Percentiles rank a stretch among this genome's conserved stretches.
Conservation (phyloP, 1,140 invertebrate genomes). For the Drosophila mayri region DNA sequence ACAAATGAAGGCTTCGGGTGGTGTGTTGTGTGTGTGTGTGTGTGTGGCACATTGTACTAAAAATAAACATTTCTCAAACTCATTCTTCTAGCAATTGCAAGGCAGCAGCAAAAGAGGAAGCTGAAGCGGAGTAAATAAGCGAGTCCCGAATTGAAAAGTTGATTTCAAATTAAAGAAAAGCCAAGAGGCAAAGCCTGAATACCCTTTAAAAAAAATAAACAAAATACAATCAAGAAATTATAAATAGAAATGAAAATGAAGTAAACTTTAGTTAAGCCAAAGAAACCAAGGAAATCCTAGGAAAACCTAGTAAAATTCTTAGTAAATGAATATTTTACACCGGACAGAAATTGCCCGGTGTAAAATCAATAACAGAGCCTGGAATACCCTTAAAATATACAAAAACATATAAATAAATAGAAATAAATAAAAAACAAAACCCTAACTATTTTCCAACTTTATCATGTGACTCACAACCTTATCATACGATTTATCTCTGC, state of each 20-base stretch:
- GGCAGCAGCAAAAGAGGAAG: background rate
- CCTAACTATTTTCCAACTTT: background rate
- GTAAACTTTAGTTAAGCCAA: background rate
- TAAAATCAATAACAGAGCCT: too few relatives aligned
- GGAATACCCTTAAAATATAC: background rate
- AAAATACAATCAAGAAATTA: background rate
- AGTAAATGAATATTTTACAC: background rate
- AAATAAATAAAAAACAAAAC: background rate
- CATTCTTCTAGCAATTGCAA: slow-evolving; percentile 49
- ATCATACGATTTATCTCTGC: background rate
- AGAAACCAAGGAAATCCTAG: background rate
- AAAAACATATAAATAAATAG: background rate
- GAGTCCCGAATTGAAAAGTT: slow-evolving; percentile 43
- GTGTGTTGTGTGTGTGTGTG: slow-evolving; percentile 12
- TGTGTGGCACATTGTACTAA: slow-evolving; percentile 65
- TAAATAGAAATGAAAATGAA: background rate
- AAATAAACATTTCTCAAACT: slow-evolving; percentile 71
- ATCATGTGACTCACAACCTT: background rate
- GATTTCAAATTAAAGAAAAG: slow-evolving; percentile 13
- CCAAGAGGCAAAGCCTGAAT: slow-evolving; percentile 2
- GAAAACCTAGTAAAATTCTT: too few relatives aligned
- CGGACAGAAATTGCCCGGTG: background rate
- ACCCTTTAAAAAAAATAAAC: background rate
- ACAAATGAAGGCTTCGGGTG: slow-evolving; percentile 4
- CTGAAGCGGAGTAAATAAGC: slow-evolving; percentile 31